Evolutionary conservation across 2,113 vertebrate genomes (phyloP).

Genomic region (Silurus glanis): DNA sequence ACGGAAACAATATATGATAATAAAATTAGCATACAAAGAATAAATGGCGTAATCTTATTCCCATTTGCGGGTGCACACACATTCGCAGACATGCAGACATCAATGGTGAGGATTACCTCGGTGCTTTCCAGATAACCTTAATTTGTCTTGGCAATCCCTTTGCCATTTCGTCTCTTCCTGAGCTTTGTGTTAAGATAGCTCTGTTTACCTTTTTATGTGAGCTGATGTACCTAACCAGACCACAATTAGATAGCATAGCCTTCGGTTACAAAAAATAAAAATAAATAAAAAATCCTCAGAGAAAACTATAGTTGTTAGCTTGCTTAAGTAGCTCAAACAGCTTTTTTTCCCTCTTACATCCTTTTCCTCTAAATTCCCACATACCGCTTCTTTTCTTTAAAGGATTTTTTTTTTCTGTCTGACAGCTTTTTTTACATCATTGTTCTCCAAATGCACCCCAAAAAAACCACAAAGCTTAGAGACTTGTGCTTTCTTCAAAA

Average conservation of each 20-base stretch:
- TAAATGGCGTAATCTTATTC: conserved; percentile 66
- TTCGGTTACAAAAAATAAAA: conserved; percentile 32
- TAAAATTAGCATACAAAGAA: conserved; percentile 71
- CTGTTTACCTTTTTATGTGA: conserved; percentile 64
- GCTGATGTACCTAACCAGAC: conserved; percentile 61
- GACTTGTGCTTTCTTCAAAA: not conserved
- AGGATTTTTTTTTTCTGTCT: conserved; percentile 26
- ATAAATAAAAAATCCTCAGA: conserved; percentile 58
- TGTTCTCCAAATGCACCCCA: not conserved
- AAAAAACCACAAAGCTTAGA: not conserved
- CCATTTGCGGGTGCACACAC: conserved; percentile 51
- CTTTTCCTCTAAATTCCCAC: conserved; percentile 18
- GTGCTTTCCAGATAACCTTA: conserved; percentile 64
- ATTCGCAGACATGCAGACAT: conserved; percentile 48
- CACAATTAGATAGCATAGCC: conserved; percentile 61
- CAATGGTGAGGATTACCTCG: conserved; percentile 65
- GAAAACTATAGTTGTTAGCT: conserved; percentile 47
- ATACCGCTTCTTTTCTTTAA: conserved; percentile 16
- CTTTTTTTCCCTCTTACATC: conserved; percentile 10
- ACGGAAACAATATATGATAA: conserved; percentile 66
- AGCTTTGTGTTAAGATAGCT: conserved; percentile 53
- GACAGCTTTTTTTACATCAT: not conserved
- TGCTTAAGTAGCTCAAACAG: conserved; percentile 52
- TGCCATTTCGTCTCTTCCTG: conserved; percentile 49
- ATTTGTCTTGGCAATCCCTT: conserved; percentile 63